Base-by-base conservation (phyloP, 2,113 vertebrate genomes). In the Perognathus longimembris region DNA sequence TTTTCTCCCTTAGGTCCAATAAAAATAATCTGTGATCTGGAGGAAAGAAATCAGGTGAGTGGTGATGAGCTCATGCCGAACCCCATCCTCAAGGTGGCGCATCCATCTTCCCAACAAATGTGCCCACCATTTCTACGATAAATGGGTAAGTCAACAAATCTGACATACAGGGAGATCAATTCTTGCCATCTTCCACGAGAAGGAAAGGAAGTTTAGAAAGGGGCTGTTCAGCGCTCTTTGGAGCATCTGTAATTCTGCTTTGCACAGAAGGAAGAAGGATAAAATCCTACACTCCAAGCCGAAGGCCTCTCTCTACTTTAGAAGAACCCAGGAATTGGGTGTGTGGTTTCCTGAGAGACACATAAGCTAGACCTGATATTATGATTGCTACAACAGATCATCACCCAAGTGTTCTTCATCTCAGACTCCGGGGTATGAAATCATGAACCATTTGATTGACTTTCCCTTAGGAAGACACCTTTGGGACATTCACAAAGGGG, bases 271-370 rank as follows among this genome's bases (percentile, higher is more conserved):
- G 82, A 90, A 79, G 21, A 87, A 79, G 70, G 73, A 90, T 64
- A 88, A 95, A 95, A 95, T 66, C 7, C 42, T 88, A 20, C 7
- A 57, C 22, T 69, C 36, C 21, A 57, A 57, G 42, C 22, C 28
- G 21, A 73, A 80, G 74, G 14, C 12, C 20, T 57, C 57, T 59
- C 20, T 57, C 57, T 59, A 6, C n/a, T 77, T 88, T 71, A 28
- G 34, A 40, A 21, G 1, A 80, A 45, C 74, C n/a, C n/a, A 36
- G 69, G 81, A 90, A 77, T 4, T 57, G 30, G n/a, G 30, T 17
- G 1, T 87, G 69, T 78, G 74, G 88, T 92, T 96, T 90, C 45
- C 78, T 59, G 77, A 90, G 7, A 28, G 28, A 42, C 54, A 14
- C 22, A 75, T 32, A 12, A 21, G 17, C 18, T 24, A 7, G 40